Conservation (phyloP, 2,888 invertebrate genomes). For the Cheilosia scutellata region DNA sequence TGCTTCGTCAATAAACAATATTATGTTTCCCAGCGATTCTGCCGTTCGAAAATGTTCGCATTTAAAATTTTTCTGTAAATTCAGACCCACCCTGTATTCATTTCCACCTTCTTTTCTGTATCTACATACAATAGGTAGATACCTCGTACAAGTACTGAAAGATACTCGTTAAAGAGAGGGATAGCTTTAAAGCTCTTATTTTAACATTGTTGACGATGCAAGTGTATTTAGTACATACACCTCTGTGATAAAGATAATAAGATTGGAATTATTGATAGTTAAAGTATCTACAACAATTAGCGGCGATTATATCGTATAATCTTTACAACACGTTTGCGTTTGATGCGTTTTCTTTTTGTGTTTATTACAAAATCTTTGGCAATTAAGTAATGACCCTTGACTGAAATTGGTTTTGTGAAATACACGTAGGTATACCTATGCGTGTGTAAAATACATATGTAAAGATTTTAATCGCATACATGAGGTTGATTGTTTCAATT, state of each 20-base stretch:
- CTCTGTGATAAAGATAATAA: slow-evolving; percentile 40
- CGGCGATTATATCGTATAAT: slow-evolving; percentile 38
- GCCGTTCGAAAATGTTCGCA: too few species aligned
- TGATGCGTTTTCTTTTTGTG: not conserved
- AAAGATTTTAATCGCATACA: slow-evolving; percentile 2
- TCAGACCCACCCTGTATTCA: slow-evolving; percentile 8
- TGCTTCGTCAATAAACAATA: too few species aligned
- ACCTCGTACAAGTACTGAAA: not conserved
- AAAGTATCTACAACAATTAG: slow-evolving; percentile 59
- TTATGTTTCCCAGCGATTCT: too few species aligned
- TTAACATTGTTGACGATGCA: not conserved
- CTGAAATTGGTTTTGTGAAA: slow-evolving; percentile 26
- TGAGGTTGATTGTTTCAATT: slow-evolving; percentile 42
- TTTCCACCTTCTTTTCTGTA: not conserved
- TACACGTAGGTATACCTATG: not conserved
- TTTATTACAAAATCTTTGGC: slow-evolving; percentile 52
- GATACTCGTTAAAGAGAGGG: not conserved
- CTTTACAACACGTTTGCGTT: slow-evolving; percentile 20
- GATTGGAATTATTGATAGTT: slow-evolving; percentile 33
- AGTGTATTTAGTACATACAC: not conserved
- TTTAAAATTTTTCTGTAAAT: too few species aligned
- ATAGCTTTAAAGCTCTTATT: slow-evolving; percentile 25
- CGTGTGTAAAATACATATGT: not conserved
- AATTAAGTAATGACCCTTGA: slow-evolving; percentile 59
- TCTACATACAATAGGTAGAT: not conserved